Percentiles rank a stretch among this genome's conserved stretches.
Conservation (phyloP, 1,140 invertebrate genomes). For the Hermetia illucens region DNA sequence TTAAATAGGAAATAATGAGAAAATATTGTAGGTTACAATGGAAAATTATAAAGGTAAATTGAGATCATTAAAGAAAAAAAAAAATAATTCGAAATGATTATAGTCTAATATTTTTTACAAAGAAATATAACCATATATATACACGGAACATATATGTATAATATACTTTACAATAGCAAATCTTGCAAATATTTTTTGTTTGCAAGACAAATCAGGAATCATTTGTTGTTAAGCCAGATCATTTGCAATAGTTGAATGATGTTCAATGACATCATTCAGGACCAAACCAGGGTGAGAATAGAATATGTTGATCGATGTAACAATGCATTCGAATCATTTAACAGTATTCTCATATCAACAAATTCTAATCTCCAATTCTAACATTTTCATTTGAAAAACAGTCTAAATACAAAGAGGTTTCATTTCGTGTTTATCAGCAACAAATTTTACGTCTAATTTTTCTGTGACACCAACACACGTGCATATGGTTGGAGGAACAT, state of each 20-base stretch:
- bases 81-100: background rate
- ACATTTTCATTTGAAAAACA: too few species aligned
- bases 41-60: conserved; percentile 5
- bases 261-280: too few species aligned
- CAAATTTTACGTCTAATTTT: too few species aligned
- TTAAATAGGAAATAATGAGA: conserved; percentile 14
- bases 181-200: background rate
- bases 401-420: too few species aligned
- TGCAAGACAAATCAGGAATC: conserved; percentile 3
- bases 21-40: conserved; percentile 11
- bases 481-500: too few species aligned
- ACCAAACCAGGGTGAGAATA: too few species aligned
- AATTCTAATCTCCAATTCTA: too few species aligned
- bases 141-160: conserved; percentile 4
- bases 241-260: conserved; percentile 8
- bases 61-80: background rate
- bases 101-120: background rate
- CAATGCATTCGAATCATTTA: too few species aligned
- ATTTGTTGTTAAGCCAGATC: conserved; percentile 6
- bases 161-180: conserved; percentile 10
- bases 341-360: too few species aligned
- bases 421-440: too few species aligned
- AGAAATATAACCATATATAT: background rate
- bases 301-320: too few species aligned
- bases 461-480: too few species aligned